A percentile compares a stretch with the other conserved stretches of the same genome.
These are phyloP conservation scores for Gorilla gorilla DNA, from an alignment of 2,113 vertebrate genomes.

Conservation along the genomic window DNA sequence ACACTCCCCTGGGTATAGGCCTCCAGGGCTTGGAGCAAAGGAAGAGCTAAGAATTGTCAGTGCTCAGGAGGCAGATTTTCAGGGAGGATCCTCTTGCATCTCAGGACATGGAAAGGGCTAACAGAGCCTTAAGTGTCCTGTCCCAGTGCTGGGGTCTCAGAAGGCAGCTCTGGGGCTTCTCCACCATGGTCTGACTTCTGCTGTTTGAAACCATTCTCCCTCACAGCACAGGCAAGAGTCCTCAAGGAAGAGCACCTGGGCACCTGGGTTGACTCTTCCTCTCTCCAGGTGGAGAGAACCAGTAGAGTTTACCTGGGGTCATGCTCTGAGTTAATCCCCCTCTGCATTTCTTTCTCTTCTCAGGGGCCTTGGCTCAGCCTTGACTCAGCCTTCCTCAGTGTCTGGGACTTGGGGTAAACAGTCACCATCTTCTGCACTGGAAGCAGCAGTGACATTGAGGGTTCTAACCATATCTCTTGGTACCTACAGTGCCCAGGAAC, in stretches of 20 bases:
- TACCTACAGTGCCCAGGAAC: not conserved
- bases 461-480: not conserved
- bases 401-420: not conserved
- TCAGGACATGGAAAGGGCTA: not conserved
- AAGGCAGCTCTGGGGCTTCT: not conserved
- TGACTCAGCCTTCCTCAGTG: not conserved
- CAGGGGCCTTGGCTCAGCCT: not conserved
- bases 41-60: not conserved
- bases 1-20: not conserved
- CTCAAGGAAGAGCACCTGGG: not conserved
- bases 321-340: not conserved
- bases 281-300: too few species aligned
- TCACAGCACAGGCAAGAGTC: not conserved
- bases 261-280: not conserved
- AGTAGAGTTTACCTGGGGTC: not conserved
- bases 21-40: not conserved
- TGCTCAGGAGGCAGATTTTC: not conserved
- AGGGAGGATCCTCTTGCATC: not conserved
- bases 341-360: not conserved
- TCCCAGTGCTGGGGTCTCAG: not conserved
- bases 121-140: not conserved
- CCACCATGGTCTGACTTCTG: not conserved
- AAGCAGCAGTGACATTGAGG: not conserved
- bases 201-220: not conserved
- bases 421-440: constrained; percentile 4